Conservation (phyloP, 2,113 vertebrate genomes). For the Malaclemys terrapin region DNA sequence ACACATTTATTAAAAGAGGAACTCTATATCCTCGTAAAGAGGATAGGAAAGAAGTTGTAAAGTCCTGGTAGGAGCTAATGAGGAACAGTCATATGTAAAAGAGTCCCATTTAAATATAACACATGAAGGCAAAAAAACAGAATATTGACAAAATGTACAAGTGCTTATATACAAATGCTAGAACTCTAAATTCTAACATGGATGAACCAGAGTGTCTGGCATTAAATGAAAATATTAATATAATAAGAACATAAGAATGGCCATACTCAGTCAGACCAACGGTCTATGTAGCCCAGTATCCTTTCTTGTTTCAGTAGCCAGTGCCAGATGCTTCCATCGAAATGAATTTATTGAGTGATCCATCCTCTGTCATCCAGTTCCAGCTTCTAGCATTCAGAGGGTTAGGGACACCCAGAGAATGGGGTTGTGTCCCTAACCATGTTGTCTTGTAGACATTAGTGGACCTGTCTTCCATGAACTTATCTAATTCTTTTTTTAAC, state of each 20-base stretch:
- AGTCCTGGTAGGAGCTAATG: neutral
- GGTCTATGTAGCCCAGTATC: neutral
- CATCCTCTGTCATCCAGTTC: too few relatives aligned
- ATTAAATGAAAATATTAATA: neutral
- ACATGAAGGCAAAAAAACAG: neutral
- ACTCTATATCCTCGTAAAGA: neutral
- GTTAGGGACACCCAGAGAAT: neutral
- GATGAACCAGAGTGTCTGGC: neutral
- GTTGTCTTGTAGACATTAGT: neutral
- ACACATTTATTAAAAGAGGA: neutral
- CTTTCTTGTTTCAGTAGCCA: neutral
- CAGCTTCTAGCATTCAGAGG: too few relatives aligned
- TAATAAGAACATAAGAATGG: neutral
- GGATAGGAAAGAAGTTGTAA: neutral
- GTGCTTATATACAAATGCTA: neutral
- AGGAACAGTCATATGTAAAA: neutral
- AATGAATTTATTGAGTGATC: too few relatives aligned
- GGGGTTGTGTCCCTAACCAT: neutral
- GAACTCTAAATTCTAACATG: neutral
- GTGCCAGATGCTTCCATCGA: too few relatives aligned
- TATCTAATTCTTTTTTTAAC: neutral
- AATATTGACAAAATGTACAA: neutral
- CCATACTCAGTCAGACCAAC: neutral
- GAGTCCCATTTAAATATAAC: neutral
- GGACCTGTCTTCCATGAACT: neutral